phyloP scores from a whole-genome alignment of 1,140 invertebrate genomes.

The Neotoxoptera formosana region DNA sequence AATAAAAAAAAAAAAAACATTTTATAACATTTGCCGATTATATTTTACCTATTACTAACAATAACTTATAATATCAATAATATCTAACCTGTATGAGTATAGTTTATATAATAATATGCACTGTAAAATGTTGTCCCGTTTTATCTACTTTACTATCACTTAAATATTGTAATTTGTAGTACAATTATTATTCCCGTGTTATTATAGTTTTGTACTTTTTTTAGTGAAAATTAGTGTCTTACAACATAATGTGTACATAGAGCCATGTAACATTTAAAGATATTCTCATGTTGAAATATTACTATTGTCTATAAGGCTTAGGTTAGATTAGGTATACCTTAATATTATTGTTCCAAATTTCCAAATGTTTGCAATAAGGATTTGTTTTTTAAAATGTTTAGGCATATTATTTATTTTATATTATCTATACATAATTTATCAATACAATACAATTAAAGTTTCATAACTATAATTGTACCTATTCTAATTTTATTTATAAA shows the following conservation, averaged over 20 bases:
- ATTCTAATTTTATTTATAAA: background rate
- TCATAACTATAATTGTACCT: background rate
- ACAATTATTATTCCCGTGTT: background rate
- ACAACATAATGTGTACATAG: background rate
- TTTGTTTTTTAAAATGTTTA: background rate
- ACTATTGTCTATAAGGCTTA: background rate
- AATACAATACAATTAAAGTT: background rate
- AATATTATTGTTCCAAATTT: background rate
- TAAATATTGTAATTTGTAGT: background rate
- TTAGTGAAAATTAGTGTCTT: background rate
- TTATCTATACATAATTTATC: background rate
- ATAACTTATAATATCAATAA: background rate
- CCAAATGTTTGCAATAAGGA: background rate
- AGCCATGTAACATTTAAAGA: background rate
- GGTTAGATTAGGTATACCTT: background rate
- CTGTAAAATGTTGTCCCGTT: background rate
- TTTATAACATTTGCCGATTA: background rate
- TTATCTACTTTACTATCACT: background rate
- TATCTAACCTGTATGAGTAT: background rate
- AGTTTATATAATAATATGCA: background rate
- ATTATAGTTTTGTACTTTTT: background rate
- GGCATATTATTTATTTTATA: background rate
- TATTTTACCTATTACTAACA: background rate
- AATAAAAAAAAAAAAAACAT: too few species aligned
- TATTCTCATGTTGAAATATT: background rate